A percentile compares a stretch with the other conserved stretches of the same genome.
Evolutionary conservation across 2,888 invertebrate genomes (phyloP).

Genomic region (Nephrotoma flavescens): DNA sequence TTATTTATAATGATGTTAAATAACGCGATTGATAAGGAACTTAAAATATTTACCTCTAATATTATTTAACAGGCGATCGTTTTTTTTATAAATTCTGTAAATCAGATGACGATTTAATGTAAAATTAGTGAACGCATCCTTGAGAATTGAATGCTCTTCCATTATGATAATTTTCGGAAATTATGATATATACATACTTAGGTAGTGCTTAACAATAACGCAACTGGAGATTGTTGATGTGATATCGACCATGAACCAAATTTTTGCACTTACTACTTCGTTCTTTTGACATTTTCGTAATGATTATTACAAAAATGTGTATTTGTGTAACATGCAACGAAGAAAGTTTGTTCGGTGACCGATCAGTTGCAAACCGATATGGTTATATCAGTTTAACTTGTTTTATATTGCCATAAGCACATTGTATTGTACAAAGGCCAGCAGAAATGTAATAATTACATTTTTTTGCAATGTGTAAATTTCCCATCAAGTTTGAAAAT

Average conservation of each 20-base stretch:
- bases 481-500: neutral
- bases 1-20: neutral
- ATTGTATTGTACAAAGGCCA: neutral
- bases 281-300: neutral
- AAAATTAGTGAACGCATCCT: neutral
- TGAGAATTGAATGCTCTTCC: neutral
- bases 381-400: neutral
- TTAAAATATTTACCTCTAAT: neutral
- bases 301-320: neutral
- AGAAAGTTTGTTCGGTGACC: neutral
- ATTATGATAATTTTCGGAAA: neutral
- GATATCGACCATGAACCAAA: neutral
- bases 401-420: neutral
- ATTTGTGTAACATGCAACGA: neutral
- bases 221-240: neutral
- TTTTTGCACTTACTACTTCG: neutral
- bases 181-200: neutral
- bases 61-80: neutral
- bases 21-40: neutral
- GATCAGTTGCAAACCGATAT: neutral
- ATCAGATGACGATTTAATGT: neutral
- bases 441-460: neutral
- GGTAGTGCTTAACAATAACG: neutral
- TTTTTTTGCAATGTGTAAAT: neutral
- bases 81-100: neutral